Conservation (phyloP, 2,113 vertebrate species). For the Corynorhinus townsendii region DNA sequence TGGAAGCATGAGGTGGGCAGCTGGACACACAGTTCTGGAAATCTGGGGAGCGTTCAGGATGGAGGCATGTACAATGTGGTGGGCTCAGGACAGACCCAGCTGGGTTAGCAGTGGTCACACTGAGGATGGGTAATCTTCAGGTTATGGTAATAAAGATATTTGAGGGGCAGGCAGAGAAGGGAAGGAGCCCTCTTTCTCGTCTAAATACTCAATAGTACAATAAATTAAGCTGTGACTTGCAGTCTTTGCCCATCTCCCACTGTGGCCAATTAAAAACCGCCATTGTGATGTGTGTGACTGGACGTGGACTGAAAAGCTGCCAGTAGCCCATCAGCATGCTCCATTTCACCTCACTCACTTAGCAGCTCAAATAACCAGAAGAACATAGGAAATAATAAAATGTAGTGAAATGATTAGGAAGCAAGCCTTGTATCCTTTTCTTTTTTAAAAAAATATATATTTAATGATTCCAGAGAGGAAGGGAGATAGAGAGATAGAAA, state of each 20-base stretch:
- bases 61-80: not conserved
- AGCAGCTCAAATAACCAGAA: no score
- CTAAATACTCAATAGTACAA: not conserved
- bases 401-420: no score
- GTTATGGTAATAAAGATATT: not conserved
- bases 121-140: not conserved
- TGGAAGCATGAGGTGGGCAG: not conserved
- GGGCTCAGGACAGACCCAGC: not conserved
- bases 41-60: not conserved
- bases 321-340: no score
- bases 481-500: no score
- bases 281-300: not conserved
- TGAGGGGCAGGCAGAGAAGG: not conserved
- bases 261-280: not conserved
- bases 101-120: not conserved
- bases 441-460: no score
- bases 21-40: not conserved
- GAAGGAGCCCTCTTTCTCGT: not conserved
- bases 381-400: no score
- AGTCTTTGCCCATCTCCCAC: not conserved
- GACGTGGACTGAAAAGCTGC: no score
- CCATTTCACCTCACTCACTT: no score
- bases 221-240: not conserved
- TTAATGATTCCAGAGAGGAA: no score
- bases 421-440: no score